phyloP scores from a whole-genome alignment of 1,140 invertebrate genomes.

The Bombus confusus region DNA sequence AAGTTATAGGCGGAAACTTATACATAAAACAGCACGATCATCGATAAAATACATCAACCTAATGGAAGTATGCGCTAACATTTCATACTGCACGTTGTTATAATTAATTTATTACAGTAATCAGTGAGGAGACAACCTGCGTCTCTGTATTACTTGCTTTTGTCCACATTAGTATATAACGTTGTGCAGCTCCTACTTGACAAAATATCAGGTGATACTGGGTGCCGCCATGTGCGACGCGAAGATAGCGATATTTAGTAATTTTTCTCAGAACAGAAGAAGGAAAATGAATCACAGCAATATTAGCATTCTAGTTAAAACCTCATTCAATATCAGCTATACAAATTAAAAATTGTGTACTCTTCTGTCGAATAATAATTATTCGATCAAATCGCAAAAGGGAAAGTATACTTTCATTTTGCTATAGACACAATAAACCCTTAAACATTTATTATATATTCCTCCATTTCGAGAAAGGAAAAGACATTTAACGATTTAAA shows the following conservation, averaged over 20 bases:
- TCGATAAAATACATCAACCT: not conserved
- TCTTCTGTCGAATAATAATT: not conserved
- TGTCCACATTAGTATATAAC: not conserved
- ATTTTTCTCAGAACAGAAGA: not conserved
- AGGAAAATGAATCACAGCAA: not conserved
- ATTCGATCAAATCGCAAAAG: not conserved
- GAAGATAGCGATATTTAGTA: not conserved
- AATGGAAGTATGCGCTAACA: not conserved
- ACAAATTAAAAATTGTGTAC: not conserved
- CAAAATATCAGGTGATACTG: not conserved
- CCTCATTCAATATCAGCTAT: not conserved
- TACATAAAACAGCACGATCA: slow-evolving; percentile 12
- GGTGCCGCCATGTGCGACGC: too few relatives aligned
- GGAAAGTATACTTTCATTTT: not conserved
- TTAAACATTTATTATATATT: not conserved
- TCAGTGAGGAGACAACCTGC: slow-evolving; percentile 7
- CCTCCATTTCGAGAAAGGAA: not conserved
- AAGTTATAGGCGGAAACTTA: slow-evolving; percentile 5
- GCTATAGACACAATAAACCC: too few relatives aligned
- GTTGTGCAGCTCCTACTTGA: not conserved
- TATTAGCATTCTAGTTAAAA: not conserved
- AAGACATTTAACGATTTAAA: not conserved
- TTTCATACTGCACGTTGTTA: slow-evolving; percentile 33
- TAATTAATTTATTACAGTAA: slow-evolving; percentile 40
- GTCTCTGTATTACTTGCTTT: slow-evolving; percentile 36